These are phyloP conservation scores for Ochlodes sylvanus DNA, from an alignment of 2,888 invertebrate species.

Conservation along the genomic window DNA sequence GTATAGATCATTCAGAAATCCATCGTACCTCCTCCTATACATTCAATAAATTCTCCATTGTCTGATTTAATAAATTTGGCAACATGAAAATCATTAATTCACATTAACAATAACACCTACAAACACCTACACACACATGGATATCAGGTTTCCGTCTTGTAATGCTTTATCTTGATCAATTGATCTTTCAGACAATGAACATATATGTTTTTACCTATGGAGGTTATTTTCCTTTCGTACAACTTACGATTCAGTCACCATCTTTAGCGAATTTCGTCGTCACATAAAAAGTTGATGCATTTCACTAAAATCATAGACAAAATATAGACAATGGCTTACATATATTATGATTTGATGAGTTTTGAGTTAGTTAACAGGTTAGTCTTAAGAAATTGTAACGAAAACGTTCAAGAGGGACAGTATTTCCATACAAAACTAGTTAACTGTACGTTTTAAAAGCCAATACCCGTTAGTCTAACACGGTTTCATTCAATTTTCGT, in stretches of 20 bases:
- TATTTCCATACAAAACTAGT: too few species aligned
- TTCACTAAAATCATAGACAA: too few species aligned
- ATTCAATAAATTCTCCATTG: conserved; percentile 17
- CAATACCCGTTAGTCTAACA: conserved; percentile 2
- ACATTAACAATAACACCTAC: conserved; percentile 31
- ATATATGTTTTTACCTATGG: conserved; percentile 17
- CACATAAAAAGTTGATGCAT: too few species aligned
- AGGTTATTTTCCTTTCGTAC: too few species aligned
- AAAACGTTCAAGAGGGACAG: too few species aligned
- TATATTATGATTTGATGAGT: too few species aligned
- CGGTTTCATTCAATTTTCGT: conserved; percentile 10
- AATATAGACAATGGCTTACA: too few species aligned
- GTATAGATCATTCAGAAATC: conserved; percentile 27
- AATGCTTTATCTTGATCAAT: conserved; percentile 24
- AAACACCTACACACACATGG: conserved; percentile 12
- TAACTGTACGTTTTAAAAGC: not conserved
- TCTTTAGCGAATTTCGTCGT: too few species aligned
- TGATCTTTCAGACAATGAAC: conserved; percentile 19
- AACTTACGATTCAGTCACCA: too few species aligned
- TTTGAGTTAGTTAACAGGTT: too few species aligned
- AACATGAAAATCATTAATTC: conserved; percentile 28
- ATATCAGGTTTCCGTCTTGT: conserved; percentile 24
- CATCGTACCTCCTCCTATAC: conserved; percentile 5
- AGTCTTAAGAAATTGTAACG: too few species aligned
- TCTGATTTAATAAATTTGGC: conserved; percentile 28